Conservation (phyloP, 2,888 invertebrate genomes). For the Monoplex corrugatus region DNA sequence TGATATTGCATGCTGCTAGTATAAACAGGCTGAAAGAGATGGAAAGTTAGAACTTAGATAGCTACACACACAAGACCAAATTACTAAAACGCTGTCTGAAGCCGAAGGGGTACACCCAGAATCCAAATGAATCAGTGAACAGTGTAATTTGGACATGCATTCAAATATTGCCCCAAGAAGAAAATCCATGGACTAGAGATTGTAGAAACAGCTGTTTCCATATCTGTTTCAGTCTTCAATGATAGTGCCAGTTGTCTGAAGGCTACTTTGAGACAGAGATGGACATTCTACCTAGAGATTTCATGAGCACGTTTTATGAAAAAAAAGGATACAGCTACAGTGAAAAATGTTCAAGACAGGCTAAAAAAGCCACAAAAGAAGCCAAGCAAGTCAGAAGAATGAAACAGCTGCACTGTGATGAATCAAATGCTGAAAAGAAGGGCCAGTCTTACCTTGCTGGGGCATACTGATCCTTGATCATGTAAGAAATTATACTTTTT, state of each 20-base stretch:
- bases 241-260: neutral
- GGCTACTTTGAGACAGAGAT: neutral
- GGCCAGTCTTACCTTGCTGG: slow-evolving; percentile 16
- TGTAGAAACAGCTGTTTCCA: too few species aligned
- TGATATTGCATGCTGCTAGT: neutral
- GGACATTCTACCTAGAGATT: neutral
- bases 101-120: too few species aligned
- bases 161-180: neutral
- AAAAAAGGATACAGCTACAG: neutral
- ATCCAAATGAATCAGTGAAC: neutral
- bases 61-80: slow-evolving; percentile 15
- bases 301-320: neutral
- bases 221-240: neutral
- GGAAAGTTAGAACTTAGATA: neutral
- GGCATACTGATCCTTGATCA: neutral
- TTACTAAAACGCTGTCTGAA: too few species aligned
- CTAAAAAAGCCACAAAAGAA: neutral
- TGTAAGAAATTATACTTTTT: too few species aligned
- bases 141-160: neutral
- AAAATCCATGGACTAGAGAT: neutral
- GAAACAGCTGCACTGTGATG: neutral
- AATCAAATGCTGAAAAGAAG: slow-evolving; percentile 3
- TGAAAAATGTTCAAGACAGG: neutral
- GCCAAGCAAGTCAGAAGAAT: slow-evolving; percentile 5
- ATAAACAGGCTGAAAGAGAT: neutral